Evolutionary conservation across 2,888 invertebrate species (phyloP), one percentile per base, ranked within the genome.

Genomic region (Acleris literana): DNA sequence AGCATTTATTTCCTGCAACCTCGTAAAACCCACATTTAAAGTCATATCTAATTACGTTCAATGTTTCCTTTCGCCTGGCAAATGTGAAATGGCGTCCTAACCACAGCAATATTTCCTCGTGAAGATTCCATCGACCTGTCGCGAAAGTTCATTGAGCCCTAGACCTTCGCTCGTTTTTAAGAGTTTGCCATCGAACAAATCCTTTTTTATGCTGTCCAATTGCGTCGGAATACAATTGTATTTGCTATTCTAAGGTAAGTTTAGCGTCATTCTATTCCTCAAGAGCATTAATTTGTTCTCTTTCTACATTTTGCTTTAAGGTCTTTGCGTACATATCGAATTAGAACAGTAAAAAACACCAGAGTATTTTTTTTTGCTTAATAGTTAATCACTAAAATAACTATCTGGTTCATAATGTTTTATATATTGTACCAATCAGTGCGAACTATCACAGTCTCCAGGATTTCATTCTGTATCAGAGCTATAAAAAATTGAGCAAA

Each of bases 261-360:
- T 64, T 58, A 58, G 13, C 22, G 48, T 53, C 43, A 48, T 25
- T n/a, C 16, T 11, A 7, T 55, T 11, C 18, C 13, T 5, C 20
- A 20, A 33, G 39, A 44, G 33, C 44, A 51, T 65, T 60, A 55
- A 55, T 51, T 55, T 44, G 29, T 65, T 55, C 46, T 59, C 53
- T 53, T 29, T 29, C 7, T 1, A 29, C 29, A 29, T 29, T 29
- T 29, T 29, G 7, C 29, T 9, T 29, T 29, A 6, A 29, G 7
- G 9, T 43, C 16, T 3, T 43, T 39, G 39, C 13, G 11, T 25
- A 44, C 1, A 11, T 51, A 3, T 25, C 5, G 25, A 3, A 25
- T 25, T 25, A 25, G 3, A 25, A 25, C 0, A 25, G 25, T 25
- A 4, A 6, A 25, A 25, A 25, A 6, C 25, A 25, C 5, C 5